These are phyloP conservation scores for Melospiza melodia DNA, from an alignment of 2,113 vertebrate genomes.

Conservation along the genomic window DNA sequence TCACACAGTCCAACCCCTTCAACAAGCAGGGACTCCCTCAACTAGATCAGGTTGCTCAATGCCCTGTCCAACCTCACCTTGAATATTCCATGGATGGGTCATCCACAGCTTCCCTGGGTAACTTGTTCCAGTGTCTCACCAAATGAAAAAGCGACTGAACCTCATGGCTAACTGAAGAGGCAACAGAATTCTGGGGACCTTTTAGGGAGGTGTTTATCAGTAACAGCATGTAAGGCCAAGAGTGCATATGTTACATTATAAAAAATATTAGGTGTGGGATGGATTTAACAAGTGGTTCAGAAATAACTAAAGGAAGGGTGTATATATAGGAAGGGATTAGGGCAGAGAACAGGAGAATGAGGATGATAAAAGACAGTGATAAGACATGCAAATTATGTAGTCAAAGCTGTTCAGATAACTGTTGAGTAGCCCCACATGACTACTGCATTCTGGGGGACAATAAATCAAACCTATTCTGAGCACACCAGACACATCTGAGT, in stretches of 20 bases:
- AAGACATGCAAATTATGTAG: not conserved
- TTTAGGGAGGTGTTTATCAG: not conserved
- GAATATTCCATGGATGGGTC: not conserved
- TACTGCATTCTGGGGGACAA: not conserved
- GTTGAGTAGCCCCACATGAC: not conserved
- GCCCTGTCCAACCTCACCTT: not conserved
- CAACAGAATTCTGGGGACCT: not conserved
- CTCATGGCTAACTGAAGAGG: not conserved
- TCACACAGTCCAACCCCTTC: not conserved
- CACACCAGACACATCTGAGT: not conserved
- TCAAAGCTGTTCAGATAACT: not conserved
- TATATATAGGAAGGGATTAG: not conserved
- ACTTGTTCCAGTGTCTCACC: not conserved
- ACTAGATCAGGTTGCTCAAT: not conserved
- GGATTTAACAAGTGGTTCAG: not conserved
- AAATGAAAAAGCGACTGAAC: not conserved
- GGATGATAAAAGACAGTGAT: not conserved
- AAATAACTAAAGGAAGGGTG: not conserved
- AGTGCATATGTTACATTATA: not conserved
- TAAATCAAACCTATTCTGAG: not conserved
- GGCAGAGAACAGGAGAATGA: not conserved
- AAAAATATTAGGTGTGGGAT: not conserved
- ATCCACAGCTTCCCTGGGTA: not conserved
- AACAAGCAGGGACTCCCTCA: not conserved
- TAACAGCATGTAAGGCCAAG: not conserved